These are phyloP conservation scores for Darevskia nairensis DNA, from an alignment of 2,797 vertebrate species.

Conservation along the genomic window DNA sequence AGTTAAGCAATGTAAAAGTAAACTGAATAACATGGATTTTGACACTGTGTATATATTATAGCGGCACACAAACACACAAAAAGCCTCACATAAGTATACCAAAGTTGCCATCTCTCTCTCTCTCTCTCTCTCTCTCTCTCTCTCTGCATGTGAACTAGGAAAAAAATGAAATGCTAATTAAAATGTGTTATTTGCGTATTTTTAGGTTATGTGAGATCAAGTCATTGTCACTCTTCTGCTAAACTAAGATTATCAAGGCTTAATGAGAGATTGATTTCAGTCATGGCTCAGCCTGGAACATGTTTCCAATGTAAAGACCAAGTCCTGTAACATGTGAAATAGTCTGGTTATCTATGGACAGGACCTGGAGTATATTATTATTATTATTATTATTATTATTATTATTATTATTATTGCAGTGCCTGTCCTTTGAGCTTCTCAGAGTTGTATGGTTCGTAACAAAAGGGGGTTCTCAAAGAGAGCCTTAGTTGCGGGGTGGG, in stretches of 20 bases:
- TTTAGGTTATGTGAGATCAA: constrained; percentile 13
- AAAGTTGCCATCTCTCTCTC: constrained; percentile 27
- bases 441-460: no score
- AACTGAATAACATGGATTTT: constrained; percentile 23
- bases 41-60: background rate
- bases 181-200: background rate
- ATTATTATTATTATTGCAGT: background rate
- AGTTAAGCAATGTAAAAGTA: constrained; percentile 42
- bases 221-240: background rate
- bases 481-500: no score
- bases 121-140: background rate
- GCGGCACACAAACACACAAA: no score
- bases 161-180: constrained; percentile 2
- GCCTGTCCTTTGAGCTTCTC: background rate
- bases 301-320: background rate
- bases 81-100: constrained; percentile 23
- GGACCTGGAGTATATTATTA: no score
- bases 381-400: background rate
- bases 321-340: background rate
- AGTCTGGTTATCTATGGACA: background rate
- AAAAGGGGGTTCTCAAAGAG: no score
- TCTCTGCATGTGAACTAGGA: background rate
- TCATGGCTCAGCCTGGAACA: background rate
- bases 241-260: background rate
- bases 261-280: background rate